phyloP scores from a whole-genome alignment of 2,113 vertebrate species.

The Hylia prasina region DNA sequence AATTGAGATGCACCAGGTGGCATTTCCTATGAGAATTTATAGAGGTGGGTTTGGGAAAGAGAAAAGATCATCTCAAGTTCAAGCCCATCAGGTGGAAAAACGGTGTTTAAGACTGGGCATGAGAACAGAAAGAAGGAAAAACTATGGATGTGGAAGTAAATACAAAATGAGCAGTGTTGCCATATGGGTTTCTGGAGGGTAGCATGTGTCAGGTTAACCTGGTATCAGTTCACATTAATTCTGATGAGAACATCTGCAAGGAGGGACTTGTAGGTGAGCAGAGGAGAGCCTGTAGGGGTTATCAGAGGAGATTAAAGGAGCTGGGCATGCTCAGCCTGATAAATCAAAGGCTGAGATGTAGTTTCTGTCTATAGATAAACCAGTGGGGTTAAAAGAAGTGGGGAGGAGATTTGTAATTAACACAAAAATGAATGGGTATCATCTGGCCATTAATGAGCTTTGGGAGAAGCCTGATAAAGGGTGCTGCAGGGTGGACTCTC shows the following conservation, averaged over 20 bases:
- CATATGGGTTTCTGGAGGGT: neutral
- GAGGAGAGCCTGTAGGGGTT: neutral
- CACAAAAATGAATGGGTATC: neutral
- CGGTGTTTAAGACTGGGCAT: neutral
- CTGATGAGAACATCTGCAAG: neutral
- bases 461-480: neutral
- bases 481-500: neutral
- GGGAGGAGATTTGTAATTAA: neutral
- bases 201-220: neutral
- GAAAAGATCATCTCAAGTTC: neutral
- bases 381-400: neutral
- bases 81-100: neutral
- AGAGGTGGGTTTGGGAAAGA: neutral
- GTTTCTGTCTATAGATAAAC: neutral
- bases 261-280: neutral
- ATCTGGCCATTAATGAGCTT: neutral
- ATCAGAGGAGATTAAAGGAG: neutral
- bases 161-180: neutral
- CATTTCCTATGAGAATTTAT: neutral
- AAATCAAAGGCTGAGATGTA: neutral
- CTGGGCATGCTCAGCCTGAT: fast-evolving
- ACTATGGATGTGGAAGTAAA: neutral
- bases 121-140: neutral
- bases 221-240: neutral
- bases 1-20: neutral